Percentiles rank a stretch among this genome's conserved stretches.
These are phyloP conservation scores for Pseudomyrmex gracilis DNA, from an alignment of 1,140 invertebrate species.

Conservation along the genomic window DNA sequence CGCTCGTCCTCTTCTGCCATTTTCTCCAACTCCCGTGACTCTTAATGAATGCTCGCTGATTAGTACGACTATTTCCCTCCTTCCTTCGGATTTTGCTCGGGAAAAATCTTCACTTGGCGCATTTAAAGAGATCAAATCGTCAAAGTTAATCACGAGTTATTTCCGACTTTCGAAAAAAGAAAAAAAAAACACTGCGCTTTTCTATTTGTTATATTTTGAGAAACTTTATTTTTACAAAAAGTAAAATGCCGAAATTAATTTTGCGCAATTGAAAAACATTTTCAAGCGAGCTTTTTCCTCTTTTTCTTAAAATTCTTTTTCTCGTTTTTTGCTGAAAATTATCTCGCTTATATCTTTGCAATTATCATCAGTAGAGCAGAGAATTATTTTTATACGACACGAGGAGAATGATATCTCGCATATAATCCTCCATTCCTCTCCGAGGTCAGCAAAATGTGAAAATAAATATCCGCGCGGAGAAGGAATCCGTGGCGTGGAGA, in stretches of 20 bases:
- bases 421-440: background rate
- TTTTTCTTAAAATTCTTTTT: too few relatives aligned
- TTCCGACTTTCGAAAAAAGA: too few relatives aligned
- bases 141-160: background rate
- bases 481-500: constrained; percentile 11
- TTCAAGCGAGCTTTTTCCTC: too few relatives aligned
- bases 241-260: too few relatives aligned
- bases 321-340: too few relatives aligned
- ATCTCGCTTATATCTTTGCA: background rate
- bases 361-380: background rate
- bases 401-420: background rate
- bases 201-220: too few relatives aligned
- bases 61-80: background rate
- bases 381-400: background rate
- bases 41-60: constrained; percentile 49
- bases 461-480: constrained; percentile 33
- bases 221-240: background rate
- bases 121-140: constrained; percentile 17
- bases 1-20: constrained; percentile 17
- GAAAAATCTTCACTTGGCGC: constrained; percentile 14
- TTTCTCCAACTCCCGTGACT: constrained; percentile 10
- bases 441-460: constrained; percentile 13
- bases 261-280: too few relatives aligned
- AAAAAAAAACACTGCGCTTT: background rate
- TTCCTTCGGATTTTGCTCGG: background rate